Evolutionary conservation across 2,888 invertebrate species (phyloP).

Genomic region (Protodeltote pygarga): DNA sequence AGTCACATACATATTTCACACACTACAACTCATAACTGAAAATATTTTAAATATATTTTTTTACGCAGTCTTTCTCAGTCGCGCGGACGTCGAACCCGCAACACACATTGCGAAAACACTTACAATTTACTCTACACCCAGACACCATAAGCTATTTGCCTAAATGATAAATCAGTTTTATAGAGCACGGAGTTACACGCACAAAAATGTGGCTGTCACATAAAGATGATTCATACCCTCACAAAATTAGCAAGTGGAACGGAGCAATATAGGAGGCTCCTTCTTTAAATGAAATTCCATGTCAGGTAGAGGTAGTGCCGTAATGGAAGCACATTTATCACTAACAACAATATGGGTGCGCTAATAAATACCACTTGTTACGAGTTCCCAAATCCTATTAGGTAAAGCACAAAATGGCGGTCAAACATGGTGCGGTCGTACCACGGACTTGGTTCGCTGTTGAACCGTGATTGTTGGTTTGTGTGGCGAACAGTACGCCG

Average conservation of each 20-base stretch:
- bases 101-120: too few relatives aligned
- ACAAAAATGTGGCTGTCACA: conserved; percentile 75
- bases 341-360: conserved; percentile 70
- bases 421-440: too few relatives aligned
- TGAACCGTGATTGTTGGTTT: too few relatives aligned
- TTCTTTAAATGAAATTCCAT: conserved; percentile 84
- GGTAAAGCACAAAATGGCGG: too few relatives aligned
- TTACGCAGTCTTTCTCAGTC: too few relatives aligned
- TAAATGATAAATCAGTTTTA: conserved; percentile 62
- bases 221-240: conserved; percentile 76
- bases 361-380: conserved; percentile 79
- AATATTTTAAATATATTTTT: too few relatives aligned
- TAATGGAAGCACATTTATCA: conserved; percentile 77
- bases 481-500: too few relatives aligned
- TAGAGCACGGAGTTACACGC: conserved; percentile 60
- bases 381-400: conserved; percentile 65
- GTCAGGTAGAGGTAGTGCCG: conserved; percentile 68
- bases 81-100: too few relatives aligned
- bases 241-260: conserved; percentile 76
- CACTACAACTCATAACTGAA: too few relatives aligned
- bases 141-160: conserved; percentile 38
- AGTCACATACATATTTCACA: too few relatives aligned
- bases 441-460: too few relatives aligned
- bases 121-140: conserved; percentile 12
- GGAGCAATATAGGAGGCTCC: conserved; percentile 61